These are phyloP conservation scores for Toxonevra muliebris DNA, from an alignment of 2,888 invertebrate species.

Conservation along the genomic window DNA sequence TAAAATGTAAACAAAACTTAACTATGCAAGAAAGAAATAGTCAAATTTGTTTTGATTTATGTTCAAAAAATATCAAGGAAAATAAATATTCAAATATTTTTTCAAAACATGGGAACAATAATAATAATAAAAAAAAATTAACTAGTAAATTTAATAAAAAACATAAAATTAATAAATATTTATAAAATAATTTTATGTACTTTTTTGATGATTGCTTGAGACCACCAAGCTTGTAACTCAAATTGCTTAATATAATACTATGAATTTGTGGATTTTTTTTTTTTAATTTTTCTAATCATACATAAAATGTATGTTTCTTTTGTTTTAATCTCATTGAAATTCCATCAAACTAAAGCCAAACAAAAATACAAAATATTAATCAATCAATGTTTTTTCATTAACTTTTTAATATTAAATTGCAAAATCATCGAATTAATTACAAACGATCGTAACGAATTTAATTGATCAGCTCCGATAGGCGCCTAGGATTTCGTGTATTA, in stretches of 20 bases:
- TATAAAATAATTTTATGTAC: not conserved
- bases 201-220: slow-evolving; percentile 8
- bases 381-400: slow-evolving; percentile 34
- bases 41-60: too few relatives aligned
- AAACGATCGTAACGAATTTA: slow-evolving; percentile 63
- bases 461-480: slow-evolving; percentile 55
- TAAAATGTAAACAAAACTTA: too few relatives aligned
- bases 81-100: too few relatives aligned
- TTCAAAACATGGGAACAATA: not conserved
- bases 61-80: too few relatives aligned
- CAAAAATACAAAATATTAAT: slow-evolving; percentile 26
- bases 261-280: not conserved
- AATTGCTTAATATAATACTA: not conserved
- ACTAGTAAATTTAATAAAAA: not conserved
- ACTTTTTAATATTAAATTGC: slow-evolving; percentile 44
- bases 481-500: slow-evolving; percentile 16
- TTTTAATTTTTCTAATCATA: not conserved
- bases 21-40: too few relatives aligned
- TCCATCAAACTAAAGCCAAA: slow-evolving; percentile 5
- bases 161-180: slow-evolving; percentile 36
- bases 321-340: not conserved
- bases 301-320: too few relatives aligned
- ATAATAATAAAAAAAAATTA: slow-evolving; percentile 26
- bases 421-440: slow-evolving; percentile 60
- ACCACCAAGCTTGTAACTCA: slow-evolving; percentile 22